phyloP scores from a whole-genome alignment of 2,888 invertebrate genomes.

The Orthonevra nobilis region DNA sequence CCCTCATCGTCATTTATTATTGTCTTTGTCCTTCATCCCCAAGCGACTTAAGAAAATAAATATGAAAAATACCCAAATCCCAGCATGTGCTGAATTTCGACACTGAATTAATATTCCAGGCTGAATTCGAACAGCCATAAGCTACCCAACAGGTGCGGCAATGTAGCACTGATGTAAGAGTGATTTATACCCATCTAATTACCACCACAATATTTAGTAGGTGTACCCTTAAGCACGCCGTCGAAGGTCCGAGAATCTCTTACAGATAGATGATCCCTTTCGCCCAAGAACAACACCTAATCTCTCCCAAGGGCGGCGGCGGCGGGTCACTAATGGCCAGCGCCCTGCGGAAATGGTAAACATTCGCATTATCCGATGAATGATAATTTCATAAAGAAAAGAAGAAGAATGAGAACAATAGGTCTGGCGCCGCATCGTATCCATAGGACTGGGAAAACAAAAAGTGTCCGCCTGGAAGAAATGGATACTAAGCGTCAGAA shows the following conservation, averaged over 20 bases:
- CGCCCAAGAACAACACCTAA: conserved; percentile 15
- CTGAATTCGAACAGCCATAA: neutral
- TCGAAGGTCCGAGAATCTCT: conserved; percentile 6
- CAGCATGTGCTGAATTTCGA: conserved; percentile 39
- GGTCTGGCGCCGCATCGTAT: neutral
- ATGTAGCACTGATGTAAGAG: conserved; percentile 13
- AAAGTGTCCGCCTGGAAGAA: conserved; percentile 32
- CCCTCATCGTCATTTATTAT: conserved; percentile 35
- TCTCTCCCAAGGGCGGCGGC: neutral
- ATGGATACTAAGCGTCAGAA: neutral
- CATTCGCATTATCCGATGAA: conserved; percentile 25
- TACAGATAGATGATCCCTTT: conserved; percentile 28
- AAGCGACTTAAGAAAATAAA: conserved; percentile 24
- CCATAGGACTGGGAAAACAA: no score
- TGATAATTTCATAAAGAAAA: conserved; percentile 4
- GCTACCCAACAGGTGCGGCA: conserved; percentile 18
- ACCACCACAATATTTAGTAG: conserved; percentile 52
- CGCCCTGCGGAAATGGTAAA: conserved; percentile 8
- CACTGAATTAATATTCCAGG: conserved; percentile 55
- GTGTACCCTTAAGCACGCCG: conserved; percentile 3
- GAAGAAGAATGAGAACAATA: neutral
- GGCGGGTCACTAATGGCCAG: neutral
- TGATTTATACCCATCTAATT: conserved; percentile 60
- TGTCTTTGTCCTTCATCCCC: neutral
- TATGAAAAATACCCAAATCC: conserved; percentile 17